Evolutionary conservation across 2,888 invertebrate genomes (phyloP).

Genomic region (Coenonympha glycerion): DNA sequence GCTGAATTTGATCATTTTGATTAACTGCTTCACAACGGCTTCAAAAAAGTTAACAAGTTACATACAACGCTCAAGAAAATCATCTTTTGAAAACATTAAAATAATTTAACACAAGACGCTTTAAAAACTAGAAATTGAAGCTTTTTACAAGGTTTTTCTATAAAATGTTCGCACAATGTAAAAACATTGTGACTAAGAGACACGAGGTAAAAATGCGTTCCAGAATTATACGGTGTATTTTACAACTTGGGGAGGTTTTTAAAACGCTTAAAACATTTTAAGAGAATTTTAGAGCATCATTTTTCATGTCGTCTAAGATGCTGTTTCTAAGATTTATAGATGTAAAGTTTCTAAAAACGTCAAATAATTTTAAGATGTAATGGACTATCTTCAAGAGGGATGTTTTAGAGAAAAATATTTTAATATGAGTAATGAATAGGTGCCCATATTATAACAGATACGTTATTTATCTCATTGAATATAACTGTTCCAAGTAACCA

Average conservation of each 20-base stretch:
- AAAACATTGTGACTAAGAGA: conserved; percentile 5
- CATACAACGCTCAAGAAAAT: too few relatives aligned
- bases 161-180: conserved; percentile 5
- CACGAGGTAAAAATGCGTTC: conserved; percentile 3
- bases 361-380: not conserved
- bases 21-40: too few relatives aligned
- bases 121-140: conserved; percentile 6
- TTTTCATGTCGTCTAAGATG: conserved; percentile 1
- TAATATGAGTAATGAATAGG: too few relatives aligned
- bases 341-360: not conserved
- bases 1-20: too few relatives aligned
- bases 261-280: not conserved
- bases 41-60: too few relatives aligned
- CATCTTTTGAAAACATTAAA: too few relatives aligned
- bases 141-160: conserved; percentile 7
- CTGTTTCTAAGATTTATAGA: conserved; percentile 2
- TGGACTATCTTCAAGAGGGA: not conserved
- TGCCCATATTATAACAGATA: too few relatives aligned
- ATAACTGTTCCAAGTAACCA: too few relatives aligned
- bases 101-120: too few relatives aligned
- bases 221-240: not conserved
- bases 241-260: not conserved
- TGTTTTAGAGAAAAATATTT: too few relatives aligned
- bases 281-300: not conserved
- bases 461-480: too few relatives aligned